Evolutionary conservation across 2,113 vertebrate genomes (phyloP).

Genomic region (Pungitius pungitius): DNA sequence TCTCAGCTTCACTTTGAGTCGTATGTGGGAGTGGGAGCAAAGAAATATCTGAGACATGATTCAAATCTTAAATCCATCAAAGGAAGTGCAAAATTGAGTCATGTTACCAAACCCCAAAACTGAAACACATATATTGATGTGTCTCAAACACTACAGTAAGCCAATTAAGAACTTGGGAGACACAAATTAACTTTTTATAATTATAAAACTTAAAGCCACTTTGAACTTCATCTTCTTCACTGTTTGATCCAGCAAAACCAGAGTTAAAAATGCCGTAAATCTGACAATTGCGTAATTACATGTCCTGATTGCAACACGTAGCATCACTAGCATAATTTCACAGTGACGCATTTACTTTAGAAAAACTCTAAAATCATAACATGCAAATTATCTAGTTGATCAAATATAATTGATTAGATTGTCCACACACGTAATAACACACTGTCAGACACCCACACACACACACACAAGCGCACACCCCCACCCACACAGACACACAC

Average conservation of each 20-base stretch:
- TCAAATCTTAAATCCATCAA: constrained; percentile 63
- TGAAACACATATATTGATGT: constrained; percentile 44
- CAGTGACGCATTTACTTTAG: not conserved
- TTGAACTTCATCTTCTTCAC: constrained; percentile 3
- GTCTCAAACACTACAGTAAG: constrained; percentile 9
- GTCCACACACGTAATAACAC: constrained; percentile 23
- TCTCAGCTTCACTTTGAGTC: constrained; percentile 1
- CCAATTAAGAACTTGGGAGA: constrained; percentile 3
- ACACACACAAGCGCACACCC: constrained; percentile 35
- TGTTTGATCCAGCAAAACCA: not conserved
- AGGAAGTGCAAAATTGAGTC: constrained; percentile 54
- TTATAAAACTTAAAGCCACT: not conserved
- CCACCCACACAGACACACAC: constrained; percentile 19
- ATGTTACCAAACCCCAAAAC: constrained; percentile 38
- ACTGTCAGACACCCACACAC: constrained; percentile 18
- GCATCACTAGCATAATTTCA: not conserved
- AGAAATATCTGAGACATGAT: constrained; percentile 57
- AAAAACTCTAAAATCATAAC: not conserved
- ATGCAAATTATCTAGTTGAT: constrained; percentile 25
- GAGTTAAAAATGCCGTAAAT: constrained; percentile 8
- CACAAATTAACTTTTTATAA: not conserved
- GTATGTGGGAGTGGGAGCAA: constrained; percentile 34
- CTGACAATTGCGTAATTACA: not conserved
- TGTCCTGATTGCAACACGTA: not conserved
- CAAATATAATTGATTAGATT: constrained; percentile 29